Percentiles rank a stretch among this genome's conserved stretches.
Conservation (phyloP, 2,113 vertebrate species). For the Chauna torquata region DNA sequence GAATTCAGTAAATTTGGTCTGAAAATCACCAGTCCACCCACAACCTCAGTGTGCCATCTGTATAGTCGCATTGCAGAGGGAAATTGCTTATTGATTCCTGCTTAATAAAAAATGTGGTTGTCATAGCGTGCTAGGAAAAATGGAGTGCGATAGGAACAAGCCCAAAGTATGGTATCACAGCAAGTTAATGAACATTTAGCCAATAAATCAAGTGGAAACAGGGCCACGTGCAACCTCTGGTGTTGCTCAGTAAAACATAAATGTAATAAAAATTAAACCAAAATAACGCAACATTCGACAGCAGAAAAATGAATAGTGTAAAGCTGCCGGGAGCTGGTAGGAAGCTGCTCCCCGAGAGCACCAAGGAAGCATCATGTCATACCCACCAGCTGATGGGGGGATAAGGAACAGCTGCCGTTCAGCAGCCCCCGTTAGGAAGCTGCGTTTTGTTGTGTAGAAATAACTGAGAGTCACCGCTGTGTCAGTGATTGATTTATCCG, state of each 20-base stretch:
- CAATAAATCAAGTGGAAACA: neutral
- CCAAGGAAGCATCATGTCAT: rapidly evolving
- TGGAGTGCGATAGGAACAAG: neutral
- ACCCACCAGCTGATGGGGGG: neutral
- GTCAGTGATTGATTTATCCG: neutral
- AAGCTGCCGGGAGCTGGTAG: neutral
- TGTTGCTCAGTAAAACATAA: neutral
- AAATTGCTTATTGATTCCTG: neutral
- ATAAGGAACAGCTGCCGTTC: neutral
- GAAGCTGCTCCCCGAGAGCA: neutral
- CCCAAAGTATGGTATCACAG: neutral
- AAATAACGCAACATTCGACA: neutral
- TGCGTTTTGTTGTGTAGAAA: neutral
- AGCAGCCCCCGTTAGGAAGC: neutral
- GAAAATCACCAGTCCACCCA: neutral
- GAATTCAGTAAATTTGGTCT: neutral
- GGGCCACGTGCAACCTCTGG: neutral
- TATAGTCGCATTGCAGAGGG: neutral
- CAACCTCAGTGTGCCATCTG: neutral
- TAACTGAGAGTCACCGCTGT: neutral
- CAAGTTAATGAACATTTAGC: neutral
- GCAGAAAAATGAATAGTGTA: neutral
- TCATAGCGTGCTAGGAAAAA: neutral
- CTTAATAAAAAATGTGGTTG: neutral
- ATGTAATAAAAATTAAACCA: neutral